A percentile compares a stretch with the other conserved stretches of the same genome.
Conservation (phyloP, 2,113 vertebrate species). For the Prochilodus magdalenae region DNA sequence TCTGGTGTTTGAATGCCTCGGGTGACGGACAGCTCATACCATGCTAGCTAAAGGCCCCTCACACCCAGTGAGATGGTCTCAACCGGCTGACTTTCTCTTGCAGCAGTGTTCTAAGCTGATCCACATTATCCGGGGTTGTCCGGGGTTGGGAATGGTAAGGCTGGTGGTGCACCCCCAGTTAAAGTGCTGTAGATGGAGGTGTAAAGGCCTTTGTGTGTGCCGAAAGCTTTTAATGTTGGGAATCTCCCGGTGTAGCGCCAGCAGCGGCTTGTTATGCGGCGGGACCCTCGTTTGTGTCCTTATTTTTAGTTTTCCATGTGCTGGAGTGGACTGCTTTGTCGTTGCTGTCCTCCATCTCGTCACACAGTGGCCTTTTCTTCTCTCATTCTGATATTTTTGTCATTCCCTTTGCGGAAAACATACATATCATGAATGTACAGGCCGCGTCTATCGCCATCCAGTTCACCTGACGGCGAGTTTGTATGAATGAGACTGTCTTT, state of each 20-base stretch:
- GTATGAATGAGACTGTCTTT: slow-evolving; percentile 58
- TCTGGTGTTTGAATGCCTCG: too few species aligned
- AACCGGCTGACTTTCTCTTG: too few species aligned
- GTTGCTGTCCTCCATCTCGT: not conserved
- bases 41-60: too few species aligned
- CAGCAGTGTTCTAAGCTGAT: not conserved
- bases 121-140: not conserved
- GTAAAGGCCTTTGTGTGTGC: not conserved
- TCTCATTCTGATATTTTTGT: slow-evolving; percentile 30
- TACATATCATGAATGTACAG: slow-evolving; percentile 68
- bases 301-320: not conserved
- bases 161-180: not conserved
- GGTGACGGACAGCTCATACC: too few species aligned
- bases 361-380: slow-evolving; percentile 64
- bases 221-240: not conserved
- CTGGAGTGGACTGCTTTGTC: not conserved
- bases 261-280: not conserved
- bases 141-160: too few species aligned
- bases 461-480: slow-evolving; percentile 52
- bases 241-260: not conserved
- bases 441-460: slow-evolving; percentile 41
- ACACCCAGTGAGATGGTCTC: too few species aligned
- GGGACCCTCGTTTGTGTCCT: too few species aligned
- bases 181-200: not conserved
- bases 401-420: slow-evolving; percentile 53